Base-by-base conservation (phyloP, 2,888 invertebrate species). In the Cotesia congregata region DNA sequence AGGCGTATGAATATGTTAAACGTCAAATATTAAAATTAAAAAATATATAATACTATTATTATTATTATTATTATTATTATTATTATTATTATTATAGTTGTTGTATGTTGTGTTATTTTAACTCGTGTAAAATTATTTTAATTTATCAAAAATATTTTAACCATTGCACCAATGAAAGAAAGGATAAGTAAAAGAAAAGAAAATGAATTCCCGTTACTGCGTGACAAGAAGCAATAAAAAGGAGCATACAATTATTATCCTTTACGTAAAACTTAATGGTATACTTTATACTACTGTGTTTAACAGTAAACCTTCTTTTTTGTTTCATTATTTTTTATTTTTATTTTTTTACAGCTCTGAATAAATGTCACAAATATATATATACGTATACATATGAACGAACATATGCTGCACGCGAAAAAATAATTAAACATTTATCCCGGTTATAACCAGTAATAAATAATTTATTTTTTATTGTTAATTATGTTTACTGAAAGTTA, bases 1-100 rank as follows among this genome's bases (percentile, higher is more conserved):
- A 73, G 72, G 74, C 75, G 79, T 82, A 85, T 86, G 86, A 86
- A 86, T 86, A 86, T 86, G 85, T 83, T 86, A 86, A 86, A 82
- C 84, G 79, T 68, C 80, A 80, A 82, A 83, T 76, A 72, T 81
- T 80, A 82, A 79, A 80, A 81, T 81, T 81, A 81, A 82, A 85
- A 83, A 82, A 82, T 59, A 73, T 67, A 67, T 39, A 38, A 69
- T 71, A 60, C 40, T 60, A 15, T 39, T 68, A 15, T 41, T 50
- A 3, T 41, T 41, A 41, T 68, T 68, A 9, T 30, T 30, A 38
- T 65, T 65, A 12, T 38, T 65, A 3, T 15, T n/a, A 17, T 62
- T n/a, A 17, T 62, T 62, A 12, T 70, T 60, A 30, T 59, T 39
- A 50, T 60, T 70, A 38, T 30, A 59, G n/a, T 30, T 60, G 30